phyloP scores from a whole-genome alignment of 2,797 vertebrate species.

The Gadopsis marmoratus region DNA sequence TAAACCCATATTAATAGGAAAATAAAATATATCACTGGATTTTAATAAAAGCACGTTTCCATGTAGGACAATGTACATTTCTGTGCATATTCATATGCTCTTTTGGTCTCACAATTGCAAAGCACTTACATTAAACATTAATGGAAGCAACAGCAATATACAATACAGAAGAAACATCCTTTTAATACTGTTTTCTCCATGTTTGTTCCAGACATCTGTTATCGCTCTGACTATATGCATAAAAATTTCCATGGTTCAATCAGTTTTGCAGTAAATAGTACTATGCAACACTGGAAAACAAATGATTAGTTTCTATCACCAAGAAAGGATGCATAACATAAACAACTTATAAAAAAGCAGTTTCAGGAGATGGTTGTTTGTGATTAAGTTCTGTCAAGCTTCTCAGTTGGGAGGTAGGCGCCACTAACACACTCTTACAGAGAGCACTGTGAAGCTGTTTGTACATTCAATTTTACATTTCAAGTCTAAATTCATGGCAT shows the following conservation, averaged over 20 bases:
- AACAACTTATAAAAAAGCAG: slow-evolving; percentile 1
- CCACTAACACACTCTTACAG: slow-evolving; percentile 38
- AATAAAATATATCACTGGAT: neutral
- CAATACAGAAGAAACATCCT: slow-evolving; percentile 6
- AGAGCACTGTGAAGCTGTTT: slow-evolving; percentile 42
- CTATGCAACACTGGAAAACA: slow-evolving; percentile 10
- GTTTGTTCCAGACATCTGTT: neutral
- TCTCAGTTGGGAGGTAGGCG: slow-evolving; percentile 53
- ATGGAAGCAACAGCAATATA: slow-evolving; percentile 35
- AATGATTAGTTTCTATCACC: neutral
- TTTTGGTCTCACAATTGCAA: slow-evolving; percentile 44
- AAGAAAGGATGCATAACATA: neutral
- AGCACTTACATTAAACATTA: slow-evolving; percentile 15
- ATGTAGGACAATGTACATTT: slow-evolving; percentile 7
- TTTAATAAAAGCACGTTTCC: slow-evolving; percentile 29
- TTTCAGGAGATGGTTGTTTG: slow-evolving; percentile 21
- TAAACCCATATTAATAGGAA: neutral
- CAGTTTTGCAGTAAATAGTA: slow-evolving; percentile 40
- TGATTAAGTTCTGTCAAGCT: slow-evolving; percentile 33
- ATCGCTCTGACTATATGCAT: neutral
- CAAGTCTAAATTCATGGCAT: slow-evolving; percentile 21
- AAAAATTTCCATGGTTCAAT: neutral
- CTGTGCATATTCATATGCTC: neutral
- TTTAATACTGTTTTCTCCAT: neutral
- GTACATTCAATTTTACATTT: slow-evolving; percentile 54